A percentile compares a stretch with the other conserved stretches of the same genome.
Evolutionary conservation across 2,888 invertebrate genomes (phyloP).

Genomic region (Ischnus inquisitorius): DNA sequence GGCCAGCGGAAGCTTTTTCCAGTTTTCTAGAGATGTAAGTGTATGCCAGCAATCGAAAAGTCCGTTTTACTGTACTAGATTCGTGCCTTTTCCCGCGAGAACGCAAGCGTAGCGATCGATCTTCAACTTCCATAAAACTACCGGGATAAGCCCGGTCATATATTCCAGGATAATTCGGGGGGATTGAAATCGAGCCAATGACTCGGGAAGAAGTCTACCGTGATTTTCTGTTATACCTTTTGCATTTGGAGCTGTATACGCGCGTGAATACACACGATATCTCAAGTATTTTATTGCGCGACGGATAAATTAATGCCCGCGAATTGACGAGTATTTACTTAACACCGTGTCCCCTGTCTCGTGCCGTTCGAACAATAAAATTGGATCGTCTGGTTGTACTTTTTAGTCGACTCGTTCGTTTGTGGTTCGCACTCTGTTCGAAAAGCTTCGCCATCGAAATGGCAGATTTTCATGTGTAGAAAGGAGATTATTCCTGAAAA

Average conservation of each 20-base stretch:
- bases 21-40: constrained; percentile 59
- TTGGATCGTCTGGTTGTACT: neutral
- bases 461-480: neutral
- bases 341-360: too few species aligned
- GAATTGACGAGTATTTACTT: constrained; percentile 31
- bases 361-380: neutral
- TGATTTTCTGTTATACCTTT: constrained; percentile 55
- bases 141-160: constrained; percentile 70
- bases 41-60: constrained; percentile 41
- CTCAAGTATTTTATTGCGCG: constrained; percentile 60
- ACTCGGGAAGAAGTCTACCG: constrained; percentile 64
- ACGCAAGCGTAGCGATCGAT: constrained; percentile 64
- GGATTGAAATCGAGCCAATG: constrained; percentile 72
- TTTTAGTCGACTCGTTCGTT: neutral
- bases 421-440: neutral
- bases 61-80: constrained; percentile 45
- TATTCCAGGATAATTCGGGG: constrained; percentile 67
- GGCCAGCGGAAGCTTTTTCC: constrained; percentile 47
- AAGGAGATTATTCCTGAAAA: constrained; percentile 1
- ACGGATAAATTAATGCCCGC: constrained; percentile 38
- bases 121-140: constrained; percentile 70
- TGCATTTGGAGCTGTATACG: constrained; percentile 47
- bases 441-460: neutral
- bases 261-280: constrained; percentile 51
- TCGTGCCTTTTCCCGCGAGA: constrained; percentile 35